Evolutionary conservation across 2,888 invertebrate genomes (phyloP).

Genomic region (Frankliniella fusca): DNA sequence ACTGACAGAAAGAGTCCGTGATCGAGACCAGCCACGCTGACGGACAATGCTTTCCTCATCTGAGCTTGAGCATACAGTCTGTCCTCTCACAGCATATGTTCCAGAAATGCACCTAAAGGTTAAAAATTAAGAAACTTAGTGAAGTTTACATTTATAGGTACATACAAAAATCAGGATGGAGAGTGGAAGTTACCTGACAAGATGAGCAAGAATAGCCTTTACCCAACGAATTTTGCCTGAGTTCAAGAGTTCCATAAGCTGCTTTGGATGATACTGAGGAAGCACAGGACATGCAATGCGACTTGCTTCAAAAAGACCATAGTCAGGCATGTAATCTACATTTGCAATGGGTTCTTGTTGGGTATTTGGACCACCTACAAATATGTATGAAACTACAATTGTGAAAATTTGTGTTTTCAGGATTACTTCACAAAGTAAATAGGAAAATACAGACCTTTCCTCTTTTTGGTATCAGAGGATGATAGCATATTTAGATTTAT

Average conservation of each 20-base stretch:
- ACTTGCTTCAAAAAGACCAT: slow-evolving; percentile 94
- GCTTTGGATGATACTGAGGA: slow-evolving; percentile 99
- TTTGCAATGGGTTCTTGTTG: slow-evolving; percentile 39
- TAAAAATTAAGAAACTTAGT: slow-evolving; percentile 38
- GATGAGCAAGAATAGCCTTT: slow-evolving; percentile 94
- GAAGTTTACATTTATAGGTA: background rate
- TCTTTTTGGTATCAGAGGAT: slow-evolving; percentile 60
- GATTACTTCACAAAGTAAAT: background rate
- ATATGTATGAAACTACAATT: background rate
- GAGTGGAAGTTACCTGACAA: slow-evolving; percentile 65
- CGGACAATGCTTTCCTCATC: slow-evolving; percentile 60
- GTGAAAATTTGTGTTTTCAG: background rate
- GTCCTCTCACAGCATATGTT: slow-evolving; percentile 52
- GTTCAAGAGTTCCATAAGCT: slow-evolving; percentile 95
- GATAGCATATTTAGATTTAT: slow-evolving; percentile 77
- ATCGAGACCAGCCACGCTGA: slow-evolving; percentile 80
- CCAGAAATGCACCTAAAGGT: slow-evolving; percentile 59
- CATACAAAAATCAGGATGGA: slow-evolving; percentile 37
- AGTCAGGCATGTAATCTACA: slow-evolving; percentile 85
- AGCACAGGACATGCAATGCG: slow-evolving; percentile 94
- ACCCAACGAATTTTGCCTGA: slow-evolving; percentile 98
- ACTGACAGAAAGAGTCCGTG: slow-evolving; percentile 83
- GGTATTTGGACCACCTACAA: slow-evolving; percentile 15
- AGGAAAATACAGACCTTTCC: slow-evolving; percentile 46
- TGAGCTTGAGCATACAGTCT: slow-evolving; percentile 42